Conservation (phyloP, 2,888 invertebrate species). For the Byasa hedistus region DNA sequence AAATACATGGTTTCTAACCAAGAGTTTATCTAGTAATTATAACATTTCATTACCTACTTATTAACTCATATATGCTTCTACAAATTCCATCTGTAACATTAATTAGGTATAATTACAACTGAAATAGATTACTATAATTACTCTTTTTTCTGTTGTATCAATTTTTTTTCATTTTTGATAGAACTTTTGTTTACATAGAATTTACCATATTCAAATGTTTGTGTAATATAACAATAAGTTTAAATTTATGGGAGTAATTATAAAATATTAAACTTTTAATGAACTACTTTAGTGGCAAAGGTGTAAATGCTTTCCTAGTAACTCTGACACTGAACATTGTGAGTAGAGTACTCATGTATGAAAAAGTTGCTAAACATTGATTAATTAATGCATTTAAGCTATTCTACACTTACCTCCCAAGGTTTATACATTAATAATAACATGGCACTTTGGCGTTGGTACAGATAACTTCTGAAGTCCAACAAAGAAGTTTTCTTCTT, state of each 20-base stretch:
- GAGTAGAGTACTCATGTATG: too few relatives aligned
- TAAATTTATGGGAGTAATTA: neutral
- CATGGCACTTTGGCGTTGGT: conserved; percentile 94
- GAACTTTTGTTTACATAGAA: neutral
- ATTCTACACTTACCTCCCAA: conserved; percentile 84
- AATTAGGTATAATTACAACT: conserved; percentile 18
- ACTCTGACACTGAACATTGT: too few relatives aligned
- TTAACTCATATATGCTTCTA: conserved; percentile 5
- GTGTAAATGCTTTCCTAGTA: too few relatives aligned
- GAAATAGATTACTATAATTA: conserved; percentile 17
- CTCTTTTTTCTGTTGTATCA: conserved; percentile 11
- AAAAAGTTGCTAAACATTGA: neutral
- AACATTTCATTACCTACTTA: conserved; percentile 13
- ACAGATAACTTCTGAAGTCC: conserved; percentile 96
- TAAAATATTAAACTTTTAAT: neutral
- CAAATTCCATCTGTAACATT: conserved; percentile 13
- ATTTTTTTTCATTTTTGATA: too few relatives aligned
- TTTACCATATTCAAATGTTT: neutral
- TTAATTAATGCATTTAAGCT: neutral
- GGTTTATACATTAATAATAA: conserved; percentile 85
- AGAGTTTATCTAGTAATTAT: conserved; percentile 20
- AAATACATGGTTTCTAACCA: conserved; percentile 32
- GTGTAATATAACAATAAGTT: neutral
- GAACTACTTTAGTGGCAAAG: neutral
- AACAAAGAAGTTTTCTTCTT: conserved; percentile 85